Conservation (phyloP, 2,797 vertebrate species). For the Pitangus sulphuratus region DNA sequence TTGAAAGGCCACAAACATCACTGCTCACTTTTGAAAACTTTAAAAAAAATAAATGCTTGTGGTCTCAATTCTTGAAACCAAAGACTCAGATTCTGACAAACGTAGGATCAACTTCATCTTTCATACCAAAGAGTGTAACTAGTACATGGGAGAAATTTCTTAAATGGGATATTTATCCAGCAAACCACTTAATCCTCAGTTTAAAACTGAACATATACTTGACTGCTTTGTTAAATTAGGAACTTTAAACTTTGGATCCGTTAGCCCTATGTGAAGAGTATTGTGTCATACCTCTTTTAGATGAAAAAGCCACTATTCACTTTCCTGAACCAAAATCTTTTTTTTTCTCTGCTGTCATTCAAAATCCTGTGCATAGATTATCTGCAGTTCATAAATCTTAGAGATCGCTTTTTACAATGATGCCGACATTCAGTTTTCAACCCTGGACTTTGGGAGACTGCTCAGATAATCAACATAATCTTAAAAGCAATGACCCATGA, state of each 20-base stretch:
- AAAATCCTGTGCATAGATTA: background rate
- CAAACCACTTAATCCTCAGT: background rate
- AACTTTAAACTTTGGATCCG: background rate
- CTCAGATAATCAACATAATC: background rate
- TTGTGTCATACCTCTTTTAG: background rate
- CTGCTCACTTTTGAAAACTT: background rate
- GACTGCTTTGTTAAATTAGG: background rate
- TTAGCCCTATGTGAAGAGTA: background rate
- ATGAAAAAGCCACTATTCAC: background rate
- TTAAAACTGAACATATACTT: background rate
- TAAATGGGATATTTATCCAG: background rate
- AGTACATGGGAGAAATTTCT: background rate
- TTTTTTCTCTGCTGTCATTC: background rate
- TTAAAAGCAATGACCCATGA: background rate
- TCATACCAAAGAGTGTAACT: background rate
- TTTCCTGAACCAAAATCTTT: too few species aligned
- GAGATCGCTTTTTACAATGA: background rate
- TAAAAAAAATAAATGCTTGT: background rate
- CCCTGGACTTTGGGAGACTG: background rate
- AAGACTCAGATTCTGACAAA: background rate
- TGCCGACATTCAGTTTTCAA: background rate
- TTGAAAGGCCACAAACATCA: background rate
- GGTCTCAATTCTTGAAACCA: fast-evolving
- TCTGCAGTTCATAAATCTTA: background rate
- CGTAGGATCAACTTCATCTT: background rate